Conservation (phyloP, 2,888 invertebrate species). For the Xylophagus ater region DNA sequence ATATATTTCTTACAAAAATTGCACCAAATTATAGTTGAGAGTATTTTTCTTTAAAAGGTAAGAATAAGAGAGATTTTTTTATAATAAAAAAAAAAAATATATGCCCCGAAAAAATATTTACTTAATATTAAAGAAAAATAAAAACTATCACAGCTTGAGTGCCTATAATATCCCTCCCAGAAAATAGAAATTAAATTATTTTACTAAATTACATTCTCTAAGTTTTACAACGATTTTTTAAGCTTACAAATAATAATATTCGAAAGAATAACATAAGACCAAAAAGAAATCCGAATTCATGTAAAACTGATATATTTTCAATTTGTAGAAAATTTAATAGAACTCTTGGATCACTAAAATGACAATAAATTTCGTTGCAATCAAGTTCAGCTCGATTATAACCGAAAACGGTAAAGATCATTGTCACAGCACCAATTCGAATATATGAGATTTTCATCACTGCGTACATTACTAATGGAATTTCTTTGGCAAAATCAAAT, state of each 20-base stretch:
- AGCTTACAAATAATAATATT: slow-evolving; percentile 45
- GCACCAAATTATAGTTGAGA: no score
- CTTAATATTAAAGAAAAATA: no score
- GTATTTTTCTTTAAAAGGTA: no score
- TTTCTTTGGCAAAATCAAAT: slow-evolving; percentile 55
- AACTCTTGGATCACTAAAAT: slow-evolving; percentile 53
- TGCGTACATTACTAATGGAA: slow-evolving; percentile 48
- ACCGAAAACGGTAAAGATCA: slow-evolving; percentile 52
- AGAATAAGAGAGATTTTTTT: no score
- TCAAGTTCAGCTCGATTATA: slow-evolving; percentile 46
- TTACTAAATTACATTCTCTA: no score
- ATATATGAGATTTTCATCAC: slow-evolving; percentile 56
- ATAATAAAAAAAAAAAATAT: no score
- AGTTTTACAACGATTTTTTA: slow-evolving; percentile 42
- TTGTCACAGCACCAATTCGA: slow-evolving; percentile 51
- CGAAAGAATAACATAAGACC: slow-evolving; percentile 47
- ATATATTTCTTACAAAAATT: no score
- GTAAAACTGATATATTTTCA: slow-evolving; percentile 45
- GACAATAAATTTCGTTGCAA: slow-evolving; percentile 52
- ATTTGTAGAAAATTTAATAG: slow-evolving; percentile 49
- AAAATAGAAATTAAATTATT: no score
- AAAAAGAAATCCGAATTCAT: slow-evolving; percentile 45
- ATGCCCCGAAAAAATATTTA: no score
- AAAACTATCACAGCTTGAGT: no score
- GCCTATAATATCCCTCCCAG: no score